Evolutionary conservation across 2,113 vertebrate genomes (phyloP).

Genomic region (Atrichornis clamosus): DNA sequence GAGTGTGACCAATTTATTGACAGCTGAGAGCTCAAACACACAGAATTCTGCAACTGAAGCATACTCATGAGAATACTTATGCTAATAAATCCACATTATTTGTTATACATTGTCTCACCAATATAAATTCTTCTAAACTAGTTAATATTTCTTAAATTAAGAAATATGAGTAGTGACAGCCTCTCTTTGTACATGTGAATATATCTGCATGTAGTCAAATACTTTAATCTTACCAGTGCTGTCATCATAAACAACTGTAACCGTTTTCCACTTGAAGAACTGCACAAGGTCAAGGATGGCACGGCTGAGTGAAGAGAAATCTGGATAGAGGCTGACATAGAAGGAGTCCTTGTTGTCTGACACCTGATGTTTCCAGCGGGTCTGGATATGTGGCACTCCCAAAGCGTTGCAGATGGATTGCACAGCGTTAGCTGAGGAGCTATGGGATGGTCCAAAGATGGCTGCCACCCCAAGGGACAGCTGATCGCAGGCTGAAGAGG

Average conservation of each 20-base stretch:
- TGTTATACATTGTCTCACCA: background rate
- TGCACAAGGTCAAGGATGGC: constrained; percentile 98
- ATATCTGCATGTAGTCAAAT: background rate
- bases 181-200: background rate
- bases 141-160: background rate
- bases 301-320: constrained; percentile 97
- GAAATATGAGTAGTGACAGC: background rate
- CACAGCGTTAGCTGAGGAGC: constrained; percentile 97
- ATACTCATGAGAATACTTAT: background rate
- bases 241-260: constrained; percentile 98
- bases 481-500: constrained; percentile 93
- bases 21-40: background rate
- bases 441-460: constrained; percentile 97
- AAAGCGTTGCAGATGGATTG: constrained; percentile 98
- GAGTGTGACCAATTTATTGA: background rate
- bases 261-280: constrained; percentile 99
- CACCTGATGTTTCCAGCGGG: constrained; percentile 98
- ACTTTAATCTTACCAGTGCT: constrained; percentile 89
- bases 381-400: constrained; percentile 98
- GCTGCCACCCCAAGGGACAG: constrained; percentile 98
- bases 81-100: background rate
- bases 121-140: background rate
- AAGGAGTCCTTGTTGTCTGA: constrained; percentile 97
- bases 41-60: background rate
- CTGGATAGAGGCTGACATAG: constrained; percentile 96